A percentile compares a stretch with the other conserved stretches of the same genome.
These are phyloP conservation scores for Ursus arctos DNA, from an alignment of 2,113 vertebrate species.

Conservation along the genomic window DNA sequence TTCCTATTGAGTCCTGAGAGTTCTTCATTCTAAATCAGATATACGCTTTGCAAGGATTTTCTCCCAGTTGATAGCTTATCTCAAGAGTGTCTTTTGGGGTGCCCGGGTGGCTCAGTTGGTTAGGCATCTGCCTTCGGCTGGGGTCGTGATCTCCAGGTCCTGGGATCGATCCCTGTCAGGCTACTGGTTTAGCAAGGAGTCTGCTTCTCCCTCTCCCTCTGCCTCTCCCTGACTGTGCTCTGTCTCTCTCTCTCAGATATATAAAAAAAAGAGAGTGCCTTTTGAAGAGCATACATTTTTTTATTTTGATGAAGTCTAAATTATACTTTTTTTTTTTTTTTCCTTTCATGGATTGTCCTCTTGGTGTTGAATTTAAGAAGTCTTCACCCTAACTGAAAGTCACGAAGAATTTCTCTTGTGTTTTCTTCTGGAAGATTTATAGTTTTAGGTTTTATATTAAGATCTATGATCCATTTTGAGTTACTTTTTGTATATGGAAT, in stretches of 20 bases:
- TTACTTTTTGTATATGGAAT: not conserved
- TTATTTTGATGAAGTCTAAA: not conserved
- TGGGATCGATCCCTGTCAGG: not conserved
- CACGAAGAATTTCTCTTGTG: not conserved
- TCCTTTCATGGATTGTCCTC: not conserved
- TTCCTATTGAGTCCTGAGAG: not conserved
- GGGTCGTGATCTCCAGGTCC: not conserved
- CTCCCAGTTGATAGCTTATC: not conserved
- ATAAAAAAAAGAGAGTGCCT: not conserved
- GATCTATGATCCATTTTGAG: not conserved
- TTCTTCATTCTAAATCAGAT: not conserved
- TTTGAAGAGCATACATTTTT: not conserved
- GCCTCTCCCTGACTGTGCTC: not conserved
- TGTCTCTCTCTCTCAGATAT: not conserved
- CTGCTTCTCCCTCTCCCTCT: not conserved
- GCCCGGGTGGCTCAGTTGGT: not conserved
- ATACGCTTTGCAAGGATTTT: not conserved
- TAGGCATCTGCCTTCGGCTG: not conserved
- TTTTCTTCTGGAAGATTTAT: not conserved
- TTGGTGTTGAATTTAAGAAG: not conserved
- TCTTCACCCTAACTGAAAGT: not conserved
- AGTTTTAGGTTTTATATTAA: not conserved
- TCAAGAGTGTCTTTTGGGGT: not conserved
- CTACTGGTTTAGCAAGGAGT: not conserved
- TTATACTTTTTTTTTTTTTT: not conserved